phyloP scores from a whole-genome alignment of 2,113 vertebrate species.

The Daboia siamensis region DNA sequence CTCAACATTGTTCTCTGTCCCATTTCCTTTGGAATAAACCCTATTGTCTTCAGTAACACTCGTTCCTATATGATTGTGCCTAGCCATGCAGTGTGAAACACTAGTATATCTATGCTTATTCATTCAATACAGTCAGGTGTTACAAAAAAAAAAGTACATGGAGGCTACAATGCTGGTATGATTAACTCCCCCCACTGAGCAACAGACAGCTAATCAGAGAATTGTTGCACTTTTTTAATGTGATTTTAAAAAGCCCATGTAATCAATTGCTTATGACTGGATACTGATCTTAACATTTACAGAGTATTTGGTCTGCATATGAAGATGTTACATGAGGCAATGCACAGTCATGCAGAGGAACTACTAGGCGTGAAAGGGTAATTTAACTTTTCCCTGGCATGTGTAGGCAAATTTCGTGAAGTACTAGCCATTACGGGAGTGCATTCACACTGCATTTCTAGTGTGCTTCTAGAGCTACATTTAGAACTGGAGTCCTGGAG shows the following conservation, averaged over 20 bases:
- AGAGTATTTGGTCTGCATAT: background rate
- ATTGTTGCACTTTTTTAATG: background rate
- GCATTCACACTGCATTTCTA: background rate
- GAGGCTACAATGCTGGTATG: background rate
- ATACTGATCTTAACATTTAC: background rate
- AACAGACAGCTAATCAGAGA: background rate
- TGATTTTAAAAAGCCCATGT: background rate
- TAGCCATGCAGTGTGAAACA: too few relatives aligned
- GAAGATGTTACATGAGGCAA: background rate
- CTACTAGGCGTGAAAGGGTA: background rate
- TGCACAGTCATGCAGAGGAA: background rate
- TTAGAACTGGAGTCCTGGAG: background rate
- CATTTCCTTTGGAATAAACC: background rate
- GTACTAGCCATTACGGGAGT: background rate
- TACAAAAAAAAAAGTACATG: background rate
- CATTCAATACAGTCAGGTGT: background rate
- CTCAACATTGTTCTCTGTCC: background rate
- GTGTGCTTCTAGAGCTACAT: background rate
- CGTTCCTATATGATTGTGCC: background rate
- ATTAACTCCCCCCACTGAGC: background rate
- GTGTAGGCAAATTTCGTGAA: slow-evolving; percentile 8
- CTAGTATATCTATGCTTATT: background rate
- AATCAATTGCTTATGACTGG: background rate
- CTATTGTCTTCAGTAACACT: background rate
- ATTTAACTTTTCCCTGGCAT: background rate